Evolutionary conservation across 1,140 invertebrate genomes (phyloP), one percentile per base, ranked within the genome.

Genomic region (Trialeurodes vaporariorum): DNA sequence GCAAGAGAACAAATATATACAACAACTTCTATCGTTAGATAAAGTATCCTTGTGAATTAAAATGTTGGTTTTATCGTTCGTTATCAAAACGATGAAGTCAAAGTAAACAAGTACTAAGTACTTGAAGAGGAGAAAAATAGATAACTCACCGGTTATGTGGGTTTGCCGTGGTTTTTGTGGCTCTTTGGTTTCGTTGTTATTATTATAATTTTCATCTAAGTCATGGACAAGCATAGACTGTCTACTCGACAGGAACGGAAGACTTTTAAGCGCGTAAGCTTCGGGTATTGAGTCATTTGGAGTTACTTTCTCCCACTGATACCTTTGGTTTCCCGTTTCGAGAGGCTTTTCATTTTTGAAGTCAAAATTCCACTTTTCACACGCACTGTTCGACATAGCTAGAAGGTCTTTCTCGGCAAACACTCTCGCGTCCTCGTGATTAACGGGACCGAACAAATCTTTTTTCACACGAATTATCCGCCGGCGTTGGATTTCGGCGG

Each of bases 281-380:
- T 49, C 34, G 34, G 34, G 34, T 49, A 49, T 49, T 17, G 34
- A 49, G 17, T 49, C 34, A 58, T 22, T 21, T 2, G 64, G 22
- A 1, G 27, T 22, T 13, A 65, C 49, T 49, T 49, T 65, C 21
- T 40, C 64, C 64, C 64, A 65, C 2, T n/a, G 22, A 23, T 65
- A 65, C 23, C 40, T 11, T 2, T 25, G 49, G 12, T 65, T 65
- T 17, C 23, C 26, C 12, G 13, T 22, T 22, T 65, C 22, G 12
- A 65, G 9, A 17, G 64, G 64, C 24, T 65, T 40, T 9, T 27
- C 64, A 49, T 27, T 49, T 27, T 58, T 65, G 49, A 65, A 65
- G 49, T 65, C 64, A 49, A 65, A 65, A 23, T 58, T 34, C 64
- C 64, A 65, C 64, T 65, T 65, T 12, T 65, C 64, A 49, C 64